A percentile compares a stretch with the other conserved stretches of the same genome.
Conservation (phyloP, 2,888 invertebrate species). For the Drosophila recens region DNA sequence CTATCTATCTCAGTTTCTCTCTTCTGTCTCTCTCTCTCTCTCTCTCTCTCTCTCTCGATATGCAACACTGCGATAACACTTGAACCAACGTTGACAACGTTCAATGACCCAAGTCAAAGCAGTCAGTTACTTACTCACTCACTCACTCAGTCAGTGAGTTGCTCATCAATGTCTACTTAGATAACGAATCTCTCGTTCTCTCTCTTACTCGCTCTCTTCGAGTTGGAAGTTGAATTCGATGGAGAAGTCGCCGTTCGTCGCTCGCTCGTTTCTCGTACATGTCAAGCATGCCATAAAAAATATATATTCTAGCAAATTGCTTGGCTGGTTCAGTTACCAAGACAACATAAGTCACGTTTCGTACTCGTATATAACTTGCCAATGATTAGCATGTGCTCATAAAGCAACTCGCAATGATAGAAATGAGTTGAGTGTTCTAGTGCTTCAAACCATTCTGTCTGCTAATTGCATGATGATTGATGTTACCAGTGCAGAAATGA, state of each 20-base stretch:
- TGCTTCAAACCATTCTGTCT: conserved; percentile 18
- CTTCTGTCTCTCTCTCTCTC: not conserved
- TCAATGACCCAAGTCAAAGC: conserved; percentile 64
- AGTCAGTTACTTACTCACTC: conserved; percentile 30
- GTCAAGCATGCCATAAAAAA: conserved; percentile 37
- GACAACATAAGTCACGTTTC: conserved; percentile 70
- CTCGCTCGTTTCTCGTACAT: conserved; percentile 16
- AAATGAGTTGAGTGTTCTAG: conserved; percentile 16
- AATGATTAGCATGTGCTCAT: conserved; percentile 53
- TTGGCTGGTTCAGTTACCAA: conserved; percentile 38
- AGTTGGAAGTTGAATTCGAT: conserved; percentile 13
- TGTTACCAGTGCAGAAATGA: conserved; percentile 31
- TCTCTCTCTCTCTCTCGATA: not conserved
- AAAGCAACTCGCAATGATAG: conserved; percentile 15
- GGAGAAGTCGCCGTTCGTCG: conserved; percentile 8
- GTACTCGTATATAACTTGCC: conserved; percentile 31
- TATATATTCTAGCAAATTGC: conserved; percentile 28
- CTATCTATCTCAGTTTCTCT: not conserved
- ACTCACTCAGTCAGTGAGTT: conserved; percentile 27
- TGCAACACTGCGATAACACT: conserved; percentile 42
- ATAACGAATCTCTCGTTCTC: conserved; percentile 16
- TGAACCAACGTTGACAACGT: conserved; percentile 59
- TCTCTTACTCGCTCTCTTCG: not conserved
- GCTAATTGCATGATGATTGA: conserved; percentile 55
- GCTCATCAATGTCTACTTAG: conserved; percentile 46